phyloP scores from a whole-genome alignment of 2,113 vertebrate species.

The Rana temporaria region DNA sequence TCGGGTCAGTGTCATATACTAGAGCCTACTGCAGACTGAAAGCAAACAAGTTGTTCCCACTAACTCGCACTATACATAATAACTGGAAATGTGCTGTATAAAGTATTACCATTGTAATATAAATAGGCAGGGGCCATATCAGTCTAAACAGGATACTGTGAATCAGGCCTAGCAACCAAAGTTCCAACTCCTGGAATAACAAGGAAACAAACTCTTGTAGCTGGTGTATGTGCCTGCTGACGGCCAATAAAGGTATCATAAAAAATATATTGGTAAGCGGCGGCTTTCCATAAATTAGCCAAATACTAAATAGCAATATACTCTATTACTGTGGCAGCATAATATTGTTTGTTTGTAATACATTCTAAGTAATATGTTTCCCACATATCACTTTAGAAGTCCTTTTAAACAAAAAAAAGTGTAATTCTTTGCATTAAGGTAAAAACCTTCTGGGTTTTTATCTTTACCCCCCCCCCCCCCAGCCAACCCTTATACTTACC shows the following conservation, averaged over 20 bases:
- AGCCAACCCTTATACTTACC: too few species aligned
- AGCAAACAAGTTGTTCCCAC: not conserved
- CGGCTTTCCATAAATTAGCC: not conserved
- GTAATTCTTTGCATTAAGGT: too few species aligned
- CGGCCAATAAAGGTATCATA: not conserved
- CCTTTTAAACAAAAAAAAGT: too few species aligned
- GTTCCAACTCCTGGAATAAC: not conserved
- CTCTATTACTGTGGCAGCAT: too few species aligned
- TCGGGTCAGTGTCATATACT: too few species aligned
- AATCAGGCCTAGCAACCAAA: constrained; percentile 8
- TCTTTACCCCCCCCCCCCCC: too few species aligned
- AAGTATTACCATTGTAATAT: not conserved
- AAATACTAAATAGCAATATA: too few species aligned
- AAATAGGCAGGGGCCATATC: not conserved
- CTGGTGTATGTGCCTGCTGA: not conserved
- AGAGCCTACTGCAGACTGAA: too few species aligned
- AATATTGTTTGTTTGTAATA: too few species aligned
- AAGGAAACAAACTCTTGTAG: not conserved
- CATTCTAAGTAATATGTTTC: too few species aligned
- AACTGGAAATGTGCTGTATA: constrained; percentile 28
- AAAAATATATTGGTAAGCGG: not conserved
- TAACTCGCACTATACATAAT: not conserved
- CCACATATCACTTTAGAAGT: too few species aligned
- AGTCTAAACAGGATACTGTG: constrained; percentile 34
- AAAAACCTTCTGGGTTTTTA: too few species aligned